phyloP scores from a whole-genome alignment of 1,140 invertebrate genomes.

The Battus philenor region DNA sequence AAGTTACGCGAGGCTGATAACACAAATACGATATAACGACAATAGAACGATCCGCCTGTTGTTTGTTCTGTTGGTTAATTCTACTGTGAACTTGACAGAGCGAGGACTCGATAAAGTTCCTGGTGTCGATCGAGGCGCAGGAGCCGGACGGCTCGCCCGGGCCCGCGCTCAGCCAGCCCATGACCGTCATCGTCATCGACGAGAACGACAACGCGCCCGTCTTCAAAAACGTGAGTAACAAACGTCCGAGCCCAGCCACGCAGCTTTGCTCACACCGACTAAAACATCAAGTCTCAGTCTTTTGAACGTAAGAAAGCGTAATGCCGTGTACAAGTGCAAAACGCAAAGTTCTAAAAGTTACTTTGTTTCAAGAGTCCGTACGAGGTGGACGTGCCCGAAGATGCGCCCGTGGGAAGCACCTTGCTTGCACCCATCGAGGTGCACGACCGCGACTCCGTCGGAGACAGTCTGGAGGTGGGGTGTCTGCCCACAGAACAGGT shows the following conservation, averaged over 20 bases:
- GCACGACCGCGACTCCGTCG: slow-evolving; percentile 86
- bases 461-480: slow-evolving; percentile 86
- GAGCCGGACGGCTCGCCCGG: slow-evolving; percentile 83
- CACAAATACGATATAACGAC: neutral
- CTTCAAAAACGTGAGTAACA: slow-evolving; percentile 83
- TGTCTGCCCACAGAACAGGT: slow-evolving; percentile 76
- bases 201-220: slow-evolving; percentile 92
- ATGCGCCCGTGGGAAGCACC: slow-evolving; percentile 83
- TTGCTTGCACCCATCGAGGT: slow-evolving; percentile 85
- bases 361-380: slow-evolving; percentile 81
- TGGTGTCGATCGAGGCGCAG: slow-evolving; percentile 86
- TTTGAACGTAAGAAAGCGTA: too few species aligned
- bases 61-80: too few species aligned
- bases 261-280: too few species aligned
- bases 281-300: too few species aligned
- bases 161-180: slow-evolving; percentile 82
- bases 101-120: slow-evolving; percentile 84
- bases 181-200: slow-evolving; percentile 90
- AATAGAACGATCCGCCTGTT: neutral
- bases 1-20: neutral
- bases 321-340: too few species aligned
- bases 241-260: neutral
- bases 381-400: slow-evolving; percentile 86
- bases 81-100: slow-evolving; percentile 80
- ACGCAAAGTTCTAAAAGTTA: too few species aligned